phyloP scores from a whole-genome alignment of 1,140 invertebrate genomes.

The Megathymus violae region DNA sequence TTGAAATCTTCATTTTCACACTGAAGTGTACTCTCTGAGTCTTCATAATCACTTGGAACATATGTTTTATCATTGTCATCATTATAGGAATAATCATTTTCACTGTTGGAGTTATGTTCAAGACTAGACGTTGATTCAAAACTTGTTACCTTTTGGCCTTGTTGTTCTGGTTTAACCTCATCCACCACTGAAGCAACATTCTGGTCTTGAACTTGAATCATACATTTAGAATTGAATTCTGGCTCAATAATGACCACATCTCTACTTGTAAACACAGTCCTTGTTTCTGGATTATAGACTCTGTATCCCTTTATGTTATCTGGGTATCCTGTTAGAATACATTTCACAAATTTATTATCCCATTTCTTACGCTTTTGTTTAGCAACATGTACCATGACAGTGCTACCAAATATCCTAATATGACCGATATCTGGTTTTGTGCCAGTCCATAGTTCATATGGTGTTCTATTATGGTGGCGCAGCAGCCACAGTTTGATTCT shows the following conservation, averaged over 20 bases:
- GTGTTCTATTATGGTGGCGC: conserved; percentile 32
- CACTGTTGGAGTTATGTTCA: neutral
- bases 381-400: conserved; percentile 13
- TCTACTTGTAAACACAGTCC: conserved; percentile 7
- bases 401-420: conserved; percentile 8
- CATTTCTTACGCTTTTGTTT: conserved; percentile 14
- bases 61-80: conserved; percentile 12
- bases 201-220: conserved; percentile 3
- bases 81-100: neutral
- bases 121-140: conserved; percentile 11
- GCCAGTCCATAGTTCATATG: conserved; percentile 12
- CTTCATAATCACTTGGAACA: conserved; percentile 26
- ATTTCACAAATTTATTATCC: conserved; percentile 14
- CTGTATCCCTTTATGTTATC: conserved; percentile 23
- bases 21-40: conserved; percentile 1
- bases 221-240: conserved; percentile 8
- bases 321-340: conserved; percentile 8
- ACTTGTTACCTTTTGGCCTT: neutral
- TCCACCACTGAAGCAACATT: conserved; percentile 23
- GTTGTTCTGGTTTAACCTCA: neutral
- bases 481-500: conserved; percentile 37
- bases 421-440: conserved; percentile 16
- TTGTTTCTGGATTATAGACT: neutral
- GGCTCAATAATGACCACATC: conserved; percentile 14
- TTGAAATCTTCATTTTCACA: conserved; percentile 1